Evolutionary conservation across 2,113 vertebrate genomes (phyloP).

Genomic region (Mus musculus): DNA sequence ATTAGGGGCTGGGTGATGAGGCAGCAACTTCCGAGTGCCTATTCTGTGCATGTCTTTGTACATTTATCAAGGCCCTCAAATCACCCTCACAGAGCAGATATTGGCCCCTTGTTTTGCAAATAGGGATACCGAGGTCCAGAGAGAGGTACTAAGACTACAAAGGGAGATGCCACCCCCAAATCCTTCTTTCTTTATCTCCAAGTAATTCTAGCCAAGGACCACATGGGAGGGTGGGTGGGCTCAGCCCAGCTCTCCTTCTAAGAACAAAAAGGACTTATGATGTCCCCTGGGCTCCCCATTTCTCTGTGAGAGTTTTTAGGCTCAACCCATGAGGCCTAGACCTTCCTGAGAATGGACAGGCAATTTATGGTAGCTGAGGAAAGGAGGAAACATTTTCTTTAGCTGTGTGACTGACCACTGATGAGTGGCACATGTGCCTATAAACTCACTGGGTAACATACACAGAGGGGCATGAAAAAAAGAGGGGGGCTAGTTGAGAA

Average conservation of each 20-base stretch:
- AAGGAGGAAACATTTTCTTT: neutral
- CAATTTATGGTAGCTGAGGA: neutral
- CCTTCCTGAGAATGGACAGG: neutral
- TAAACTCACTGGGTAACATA: neutral
- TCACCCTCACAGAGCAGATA: neutral
- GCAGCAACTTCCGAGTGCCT: neutral
- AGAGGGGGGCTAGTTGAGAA: neutral
- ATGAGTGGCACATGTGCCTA: neutral
- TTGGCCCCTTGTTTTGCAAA: neutral
- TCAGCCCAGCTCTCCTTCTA: neutral
- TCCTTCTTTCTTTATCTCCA: neutral
- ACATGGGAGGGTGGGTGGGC: neutral
- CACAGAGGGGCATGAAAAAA: neutral
- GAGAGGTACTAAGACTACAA: neutral
- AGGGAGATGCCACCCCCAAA: neutral
- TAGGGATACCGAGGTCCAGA: neutral
- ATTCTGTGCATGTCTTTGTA: neutral
- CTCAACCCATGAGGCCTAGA: neutral
- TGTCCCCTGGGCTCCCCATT: too few species aligned
- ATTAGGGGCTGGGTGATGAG: neutral
- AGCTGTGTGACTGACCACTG: neutral
- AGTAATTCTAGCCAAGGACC: neutral
- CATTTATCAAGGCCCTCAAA: neutral
- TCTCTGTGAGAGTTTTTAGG: neutral
- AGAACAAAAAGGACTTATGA: neutral